Evolutionary conservation across 2,797 vertebrate genomes (phyloP).

Genomic region (Amblyopsis hoosieri): DNA sequence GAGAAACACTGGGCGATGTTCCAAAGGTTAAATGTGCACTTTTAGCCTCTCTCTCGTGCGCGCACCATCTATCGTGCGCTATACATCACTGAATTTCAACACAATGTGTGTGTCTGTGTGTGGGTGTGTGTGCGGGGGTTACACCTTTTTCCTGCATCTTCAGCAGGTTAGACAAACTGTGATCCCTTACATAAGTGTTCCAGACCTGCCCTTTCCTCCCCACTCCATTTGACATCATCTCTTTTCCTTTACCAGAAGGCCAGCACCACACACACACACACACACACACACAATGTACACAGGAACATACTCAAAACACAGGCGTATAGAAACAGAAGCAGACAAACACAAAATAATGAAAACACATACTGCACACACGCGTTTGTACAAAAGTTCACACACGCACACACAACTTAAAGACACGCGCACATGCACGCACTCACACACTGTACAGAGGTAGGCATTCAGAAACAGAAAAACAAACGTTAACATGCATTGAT

Average conservation of each 20-base stretch:
- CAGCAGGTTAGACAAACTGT: slow-evolving; percentile 66
- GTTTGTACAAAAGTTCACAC: neutral
- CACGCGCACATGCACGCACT: neutral
- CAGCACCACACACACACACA: slow-evolving; percentile 21
- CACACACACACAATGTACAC: neutral
- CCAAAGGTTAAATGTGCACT: neutral
- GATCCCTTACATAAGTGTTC: slow-evolving; percentile 72
- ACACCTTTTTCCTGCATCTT: slow-evolving; percentile 76
- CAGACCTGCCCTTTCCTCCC: slow-evolving; percentile 63
- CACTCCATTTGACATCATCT: slow-evolving; percentile 33
- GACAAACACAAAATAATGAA: neutral
- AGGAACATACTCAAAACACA: slow-evolving; percentile 14
- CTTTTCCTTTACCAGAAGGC: slow-evolving; percentile 56
- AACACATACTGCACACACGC: neutral
- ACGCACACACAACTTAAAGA: too few species aligned
- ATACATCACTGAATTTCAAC: too few species aligned
- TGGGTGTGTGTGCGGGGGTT: slow-evolving; percentile 27
- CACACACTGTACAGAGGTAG: neutral
- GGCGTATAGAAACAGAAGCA: slow-evolving; percentile 44
- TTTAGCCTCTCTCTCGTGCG: neutral
- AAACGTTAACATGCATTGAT: too few species aligned
- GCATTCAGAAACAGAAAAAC: too few species aligned
- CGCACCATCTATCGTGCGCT: neutral
- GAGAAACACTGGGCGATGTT: neutral
- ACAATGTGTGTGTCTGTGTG: neutral